phyloP scores from a whole-genome alignment of 1,140 invertebrate genomes.

The Stenopsyche tienmushanensis region DNA sequence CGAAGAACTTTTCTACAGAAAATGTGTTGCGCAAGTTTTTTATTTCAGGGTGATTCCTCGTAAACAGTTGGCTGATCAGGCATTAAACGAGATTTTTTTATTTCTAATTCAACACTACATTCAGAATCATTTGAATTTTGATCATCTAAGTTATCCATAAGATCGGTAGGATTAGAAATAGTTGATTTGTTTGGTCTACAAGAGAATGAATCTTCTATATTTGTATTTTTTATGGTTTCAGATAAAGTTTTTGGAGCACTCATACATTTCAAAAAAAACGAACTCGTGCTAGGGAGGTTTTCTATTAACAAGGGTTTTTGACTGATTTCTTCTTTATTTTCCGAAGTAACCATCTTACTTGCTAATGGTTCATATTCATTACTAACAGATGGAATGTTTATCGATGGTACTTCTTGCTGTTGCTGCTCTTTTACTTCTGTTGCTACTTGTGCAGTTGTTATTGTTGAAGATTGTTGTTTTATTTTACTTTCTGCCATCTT shows the following conservation, averaged over 20 bases:
- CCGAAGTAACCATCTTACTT: neutral
- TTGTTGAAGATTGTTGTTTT: neutral
- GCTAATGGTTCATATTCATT: neutral
- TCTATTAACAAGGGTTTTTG: neutral
- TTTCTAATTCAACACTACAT: constrained; percentile 53
- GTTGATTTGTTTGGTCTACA: no score
- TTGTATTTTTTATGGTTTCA: no score
- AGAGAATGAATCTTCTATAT: no score
- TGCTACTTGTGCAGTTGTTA: constrained; percentile 4
- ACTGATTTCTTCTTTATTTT: neutral
- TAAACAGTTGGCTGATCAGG: no score
- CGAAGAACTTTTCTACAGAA: constrained; percentile 18
- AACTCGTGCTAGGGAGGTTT: constrained; percentile 12
- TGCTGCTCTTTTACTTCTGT: no score
- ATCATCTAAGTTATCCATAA: no score
- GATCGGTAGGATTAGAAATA: no score
- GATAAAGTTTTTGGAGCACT: no score
- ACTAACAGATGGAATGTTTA: constrained; percentile 1
- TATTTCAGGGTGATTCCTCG: neutral
- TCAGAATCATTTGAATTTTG: constrained; percentile 49
- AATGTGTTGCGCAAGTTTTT: neutral
- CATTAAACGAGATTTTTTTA: no score
- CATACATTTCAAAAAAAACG: no score
- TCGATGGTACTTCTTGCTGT: constrained; percentile 22
- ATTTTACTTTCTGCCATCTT: neutral